Percentiles rank a stretch among this genome's conserved stretches.
Conservation (phyloP, 2,797 vertebrate genomes). For the Chaetodon trifasciatus region DNA sequence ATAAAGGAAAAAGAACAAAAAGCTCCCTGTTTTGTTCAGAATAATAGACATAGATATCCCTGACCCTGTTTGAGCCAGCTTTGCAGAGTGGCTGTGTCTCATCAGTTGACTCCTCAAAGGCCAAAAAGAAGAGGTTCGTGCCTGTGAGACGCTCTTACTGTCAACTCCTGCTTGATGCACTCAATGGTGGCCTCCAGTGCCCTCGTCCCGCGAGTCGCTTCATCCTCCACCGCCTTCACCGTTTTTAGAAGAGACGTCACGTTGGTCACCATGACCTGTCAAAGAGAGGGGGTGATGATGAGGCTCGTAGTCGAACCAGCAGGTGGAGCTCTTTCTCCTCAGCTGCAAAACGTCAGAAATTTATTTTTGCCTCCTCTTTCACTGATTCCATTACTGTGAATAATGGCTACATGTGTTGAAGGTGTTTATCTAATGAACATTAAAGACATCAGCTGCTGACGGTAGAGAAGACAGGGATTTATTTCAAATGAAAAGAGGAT, state of each 20-base stretch:
- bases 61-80: conserved; percentile 48
- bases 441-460: conserved; percentile 14
- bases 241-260: conserved; percentile 99
- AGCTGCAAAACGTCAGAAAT: conserved; percentile 25
- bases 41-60: conserved; percentile 65
- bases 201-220: conserved; percentile 97
- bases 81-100: conserved; percentile 36
- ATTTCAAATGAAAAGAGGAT: conserved; percentile 32
- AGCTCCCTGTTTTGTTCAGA: conserved; percentile 51
- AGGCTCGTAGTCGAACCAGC: conserved; percentile 60
- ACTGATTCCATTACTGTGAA: conserved; percentile 32
- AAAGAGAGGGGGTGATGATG: conserved; percentile 39
- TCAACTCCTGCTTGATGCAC: conserved; percentile 98
- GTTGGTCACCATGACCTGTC: conserved; percentile 99
- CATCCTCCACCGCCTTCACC: conserved; percentile 98
- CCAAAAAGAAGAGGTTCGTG: conserved; percentile 41
- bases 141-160: conserved; percentile 83
- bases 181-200: conserved; percentile 98
- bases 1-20: conserved; percentile 62
- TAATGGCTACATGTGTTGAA: conserved; percentile 17
- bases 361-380: conserved; percentile 2
- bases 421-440: conserved; percentile 36
- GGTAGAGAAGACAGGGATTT: background rate
- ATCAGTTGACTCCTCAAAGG: conserved; percentile 50
- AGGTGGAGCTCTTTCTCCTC: conserved; percentile 69